A percentile compares a stretch with the other conserved stretches of the same genome.
Conservation (phyloP, 2,797 vertebrate species). For the Bradypus variegatus region DNA sequence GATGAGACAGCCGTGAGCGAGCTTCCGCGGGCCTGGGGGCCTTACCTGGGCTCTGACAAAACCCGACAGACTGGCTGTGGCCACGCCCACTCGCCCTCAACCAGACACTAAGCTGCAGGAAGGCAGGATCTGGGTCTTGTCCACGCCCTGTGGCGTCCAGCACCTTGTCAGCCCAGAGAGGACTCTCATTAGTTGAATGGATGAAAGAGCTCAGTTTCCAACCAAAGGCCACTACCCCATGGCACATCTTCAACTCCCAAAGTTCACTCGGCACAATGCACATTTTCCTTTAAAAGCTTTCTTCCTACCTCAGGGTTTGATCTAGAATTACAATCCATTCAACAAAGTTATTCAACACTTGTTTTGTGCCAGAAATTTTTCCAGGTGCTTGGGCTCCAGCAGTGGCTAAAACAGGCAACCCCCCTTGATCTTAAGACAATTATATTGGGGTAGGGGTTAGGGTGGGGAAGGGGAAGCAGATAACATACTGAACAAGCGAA, state of each 20-base stretch:
- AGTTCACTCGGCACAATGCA: neutral
- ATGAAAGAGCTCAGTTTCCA: neutral
- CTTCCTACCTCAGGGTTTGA: neutral
- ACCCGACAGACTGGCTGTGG: fast-evolving
- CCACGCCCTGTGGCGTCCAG: neutral
- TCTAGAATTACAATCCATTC: neutral
- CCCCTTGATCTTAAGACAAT: neutral
- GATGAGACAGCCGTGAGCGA: slow-evolving; percentile 8
- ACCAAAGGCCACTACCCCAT: neutral
- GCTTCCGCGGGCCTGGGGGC: neutral
- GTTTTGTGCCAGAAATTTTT: neutral
- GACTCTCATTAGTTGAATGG: neutral
- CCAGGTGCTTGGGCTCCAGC: neutral
- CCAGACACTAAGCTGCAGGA: neutral
- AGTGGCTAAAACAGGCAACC: neutral
- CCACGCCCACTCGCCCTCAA: too few relatives aligned
- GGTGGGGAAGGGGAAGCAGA: neutral
- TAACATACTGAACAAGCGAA: neutral
- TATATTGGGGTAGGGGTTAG: neutral
- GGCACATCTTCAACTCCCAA: neutral
- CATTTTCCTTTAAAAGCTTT: neutral
- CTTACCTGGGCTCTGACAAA: neutral
- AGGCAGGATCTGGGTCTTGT: neutral
- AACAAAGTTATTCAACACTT: neutral
- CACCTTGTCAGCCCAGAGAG: neutral